Percentiles rank a stretch among this genome's conserved stretches.
phyloP scores from a whole-genome alignment of 2,113 vertebrate genomes.

The Pantherophis guttatus region DNA sequence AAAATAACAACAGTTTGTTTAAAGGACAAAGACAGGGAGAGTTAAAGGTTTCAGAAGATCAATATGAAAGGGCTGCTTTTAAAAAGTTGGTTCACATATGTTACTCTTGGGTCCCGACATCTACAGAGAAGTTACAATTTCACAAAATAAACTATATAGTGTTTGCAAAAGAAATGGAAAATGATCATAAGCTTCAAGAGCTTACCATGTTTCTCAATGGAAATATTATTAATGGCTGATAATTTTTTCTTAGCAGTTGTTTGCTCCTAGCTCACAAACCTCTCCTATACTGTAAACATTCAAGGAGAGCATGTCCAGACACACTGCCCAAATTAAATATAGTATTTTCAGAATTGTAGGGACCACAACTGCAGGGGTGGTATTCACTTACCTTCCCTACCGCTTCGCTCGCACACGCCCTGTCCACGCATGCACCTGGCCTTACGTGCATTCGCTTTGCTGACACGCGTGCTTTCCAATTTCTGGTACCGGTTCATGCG shows the following conservation, averaged over 20 bases:
- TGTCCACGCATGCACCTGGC: too few species aligned
- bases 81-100: neutral
- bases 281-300: neutral
- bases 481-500: too few species aligned
- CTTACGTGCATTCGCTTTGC: too few species aligned
- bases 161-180: neutral
- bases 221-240: neutral
- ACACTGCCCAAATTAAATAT: neutral
- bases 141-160: neutral
- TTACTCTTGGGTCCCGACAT: neutral
- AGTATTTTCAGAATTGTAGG: neutral
- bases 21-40: neutral
- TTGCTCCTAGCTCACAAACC: neutral
- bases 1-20: neutral
- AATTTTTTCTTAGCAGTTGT: neutral
- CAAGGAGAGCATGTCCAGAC: neutral
- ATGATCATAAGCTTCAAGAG: neutral
- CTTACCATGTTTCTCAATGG: neutral
- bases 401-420: too few species aligned
- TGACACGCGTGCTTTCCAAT: too few species aligned
- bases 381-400: too few species aligned
- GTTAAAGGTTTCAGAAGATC: neutral
- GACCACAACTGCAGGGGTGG: neutral
- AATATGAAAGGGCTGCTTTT: neutral
- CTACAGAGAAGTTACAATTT: neutral